Evolutionary conservation across 2,113 vertebrate species (phyloP), one percentile per base, ranked within the genome.

Genomic region (Gambusia holbrooki): DNA sequence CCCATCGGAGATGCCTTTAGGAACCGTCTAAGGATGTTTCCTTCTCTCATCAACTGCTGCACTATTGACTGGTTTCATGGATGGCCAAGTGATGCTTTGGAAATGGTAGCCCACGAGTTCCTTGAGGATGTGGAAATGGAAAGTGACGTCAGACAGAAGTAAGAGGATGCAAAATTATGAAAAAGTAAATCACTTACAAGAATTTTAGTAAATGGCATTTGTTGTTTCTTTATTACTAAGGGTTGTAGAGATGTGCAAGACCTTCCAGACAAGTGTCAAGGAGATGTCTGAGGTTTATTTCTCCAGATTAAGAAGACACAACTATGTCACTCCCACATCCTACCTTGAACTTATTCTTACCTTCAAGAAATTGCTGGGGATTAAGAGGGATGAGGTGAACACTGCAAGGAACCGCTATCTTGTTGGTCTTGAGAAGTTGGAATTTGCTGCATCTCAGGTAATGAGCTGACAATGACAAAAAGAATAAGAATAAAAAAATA

Each of bases 51-150:
- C 91, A 98, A 98, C 87, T 98, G 97, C 90, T 98, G 97, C 82
- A 98, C 97, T 27, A 97, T 98, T 71, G 96, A 98, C 73, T 98
- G 97, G 97, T 98, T 98, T 92, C 96, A 97, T 68, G 91, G 93
- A 22, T 98, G 97, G 97, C 97, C 97, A 58, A 94, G 92, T 1
- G 97, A 98, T 80, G 97, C 97, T 73, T 92, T 98, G 74, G 96
- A 98, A 88, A 94, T 97, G 95, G 97, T 98, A 74, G 97, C 97
- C 71, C 92, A 96, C 87, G 97, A 96, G 78, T 98, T 98, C 83
- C 91, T 98, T 27, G 95, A 97, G 84, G 96, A 98, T 66, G 94
- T 98, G 73, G 96, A 96, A 33, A 94, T 98, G 7, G 90, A 97
- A 12, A 93, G 92, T 75, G 84, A 88, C 69, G 65, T 97, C 73